These are phyloP conservation scores for Apantesis nais DNA, from an alignment of 2,888 invertebrate genomes.

Conservation along the genomic window DNA sequence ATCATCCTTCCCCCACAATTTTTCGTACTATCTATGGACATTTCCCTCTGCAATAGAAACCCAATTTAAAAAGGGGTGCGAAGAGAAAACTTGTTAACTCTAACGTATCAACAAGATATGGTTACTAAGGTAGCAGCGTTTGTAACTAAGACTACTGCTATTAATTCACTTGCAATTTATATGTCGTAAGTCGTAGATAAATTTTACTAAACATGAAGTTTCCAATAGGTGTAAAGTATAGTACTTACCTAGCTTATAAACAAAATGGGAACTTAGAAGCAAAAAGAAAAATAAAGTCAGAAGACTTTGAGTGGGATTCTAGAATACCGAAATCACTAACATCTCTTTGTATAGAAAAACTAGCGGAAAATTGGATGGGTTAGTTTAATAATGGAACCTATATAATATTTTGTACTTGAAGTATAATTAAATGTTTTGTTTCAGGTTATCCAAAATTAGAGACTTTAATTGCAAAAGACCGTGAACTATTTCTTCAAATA, in stretches of 20 bases:
- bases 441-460: conserved; percentile 70
- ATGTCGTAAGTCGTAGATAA: background rate
- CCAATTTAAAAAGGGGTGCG: background rate
- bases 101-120: conserved; percentile 9
- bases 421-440: background rate
- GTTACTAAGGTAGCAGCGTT: conserved; percentile 31
- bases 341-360: conserved; percentile 76
- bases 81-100: background rate
- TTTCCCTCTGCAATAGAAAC: background rate
- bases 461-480: conserved; percentile 72
- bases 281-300: conserved; percentile 75
- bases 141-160: conserved; percentile 15
- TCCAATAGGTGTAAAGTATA: conserved; percentile 72
- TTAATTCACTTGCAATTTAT: background rate
- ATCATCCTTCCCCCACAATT: background rate
- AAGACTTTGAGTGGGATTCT: conserved; percentile 83
- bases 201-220: conserved; percentile 55
- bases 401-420: background rate
- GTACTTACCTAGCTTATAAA: conserved; percentile 75
- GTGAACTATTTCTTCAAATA: conserved; percentile 74
- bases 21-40: background rate
- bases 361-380: conserved; percentile 81
- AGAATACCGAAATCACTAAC: conserved; percentile 78
- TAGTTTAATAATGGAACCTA: conserved; percentile 21
- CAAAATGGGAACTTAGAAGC: conserved; percentile 68